These are phyloP conservation scores for Belonocnema kinseyi DNA, from an alignment of 1,140 invertebrate genomes.

Conservation along the genomic window DNA sequence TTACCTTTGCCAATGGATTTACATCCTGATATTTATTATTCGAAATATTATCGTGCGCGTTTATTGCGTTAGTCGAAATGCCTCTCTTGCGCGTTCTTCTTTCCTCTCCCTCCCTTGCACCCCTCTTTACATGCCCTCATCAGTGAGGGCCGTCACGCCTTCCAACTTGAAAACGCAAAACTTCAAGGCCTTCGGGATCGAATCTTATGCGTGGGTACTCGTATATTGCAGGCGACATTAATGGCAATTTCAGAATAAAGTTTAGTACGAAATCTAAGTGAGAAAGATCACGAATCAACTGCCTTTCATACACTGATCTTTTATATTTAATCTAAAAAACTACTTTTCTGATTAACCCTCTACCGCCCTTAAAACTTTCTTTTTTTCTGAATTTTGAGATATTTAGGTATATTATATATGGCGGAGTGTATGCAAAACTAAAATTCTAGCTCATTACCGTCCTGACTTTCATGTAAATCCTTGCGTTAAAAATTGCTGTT, in stretches of 20 bases:
- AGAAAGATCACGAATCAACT: too few relatives aligned
- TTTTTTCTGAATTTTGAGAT: too few relatives aligned
- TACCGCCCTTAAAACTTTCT: too few relatives aligned
- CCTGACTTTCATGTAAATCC: too few relatives aligned
- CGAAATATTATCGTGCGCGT: conserved; percentile 74
- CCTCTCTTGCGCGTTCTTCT: background rate
- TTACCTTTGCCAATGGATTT: conserved; percentile 76
- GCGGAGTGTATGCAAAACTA: too few relatives aligned
- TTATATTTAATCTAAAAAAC: too few relatives aligned
- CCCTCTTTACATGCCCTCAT: conserved; percentile 27
- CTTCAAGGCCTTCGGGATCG: conserved; percentile 14
- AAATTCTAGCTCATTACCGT: too few relatives aligned
- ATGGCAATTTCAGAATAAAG: conserved; percentile 4
- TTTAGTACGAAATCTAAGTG: too few relatives aligned
- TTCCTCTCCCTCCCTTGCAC: conserved; percentile 2
- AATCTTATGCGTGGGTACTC: conserved; percentile 17
- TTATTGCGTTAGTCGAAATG: conserved; percentile 71
- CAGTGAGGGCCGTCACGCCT: conserved; percentile 26
- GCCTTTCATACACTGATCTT: too few relatives aligned
- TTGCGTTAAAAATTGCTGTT: too few relatives aligned
- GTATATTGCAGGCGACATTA: conserved; percentile 12
- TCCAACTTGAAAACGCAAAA: conserved; percentile 31
- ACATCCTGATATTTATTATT: conserved; percentile 76
- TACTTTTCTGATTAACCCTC: too few relatives aligned
- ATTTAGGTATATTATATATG: too few relatives aligned